Percentiles rank a stretch among this genome's conserved stretches.
These are phyloP conservation scores for Octonoba sinensis DNA, from an alignment of 2,888 invertebrate genomes.

Conservation along the genomic window DNA sequence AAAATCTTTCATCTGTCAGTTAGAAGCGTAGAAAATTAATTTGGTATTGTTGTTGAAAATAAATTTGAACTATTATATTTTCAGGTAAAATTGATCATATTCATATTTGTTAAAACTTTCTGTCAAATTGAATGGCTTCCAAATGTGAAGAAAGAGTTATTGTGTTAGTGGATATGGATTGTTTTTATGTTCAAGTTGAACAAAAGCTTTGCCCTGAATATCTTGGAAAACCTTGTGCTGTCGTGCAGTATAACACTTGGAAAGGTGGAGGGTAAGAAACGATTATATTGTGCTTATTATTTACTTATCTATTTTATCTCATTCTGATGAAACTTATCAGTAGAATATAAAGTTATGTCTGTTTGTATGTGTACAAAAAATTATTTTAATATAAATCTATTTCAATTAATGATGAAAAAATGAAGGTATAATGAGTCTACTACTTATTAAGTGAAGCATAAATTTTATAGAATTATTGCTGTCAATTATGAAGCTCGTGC, in stretches of 20 bases:
- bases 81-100: too few relatives aligned
- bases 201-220: constrained; percentile 86
- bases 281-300: background rate
- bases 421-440: background rate
- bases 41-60: too few relatives aligned
- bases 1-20: too few relatives aligned
- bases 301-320: background rate
- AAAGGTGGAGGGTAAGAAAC: constrained; percentile 74
- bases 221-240: constrained; percentile 91
- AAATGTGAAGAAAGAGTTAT: constrained; percentile 74
- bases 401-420: background rate
- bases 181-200: constrained; percentile 99
- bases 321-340: too few relatives aligned
- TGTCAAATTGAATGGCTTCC: too few relatives aligned
- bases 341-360: too few relatives aligned
- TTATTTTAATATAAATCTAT: too few relatives aligned
- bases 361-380: too few relatives aligned
- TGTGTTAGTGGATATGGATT: constrained; percentile 97
- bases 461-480: constrained; percentile 85
- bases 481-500: constrained; percentile 96
- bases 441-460: too few relatives aligned
- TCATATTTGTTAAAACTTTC: too few relatives aligned
- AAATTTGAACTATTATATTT: too few relatives aligned
- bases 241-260: constrained; percentile 96
- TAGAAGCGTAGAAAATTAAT: too few relatives aligned